These are phyloP conservation scores for Heterodera schachtii DNA, from an alignment of 1,140 invertebrate species.

Conservation along the genomic window DNA sequence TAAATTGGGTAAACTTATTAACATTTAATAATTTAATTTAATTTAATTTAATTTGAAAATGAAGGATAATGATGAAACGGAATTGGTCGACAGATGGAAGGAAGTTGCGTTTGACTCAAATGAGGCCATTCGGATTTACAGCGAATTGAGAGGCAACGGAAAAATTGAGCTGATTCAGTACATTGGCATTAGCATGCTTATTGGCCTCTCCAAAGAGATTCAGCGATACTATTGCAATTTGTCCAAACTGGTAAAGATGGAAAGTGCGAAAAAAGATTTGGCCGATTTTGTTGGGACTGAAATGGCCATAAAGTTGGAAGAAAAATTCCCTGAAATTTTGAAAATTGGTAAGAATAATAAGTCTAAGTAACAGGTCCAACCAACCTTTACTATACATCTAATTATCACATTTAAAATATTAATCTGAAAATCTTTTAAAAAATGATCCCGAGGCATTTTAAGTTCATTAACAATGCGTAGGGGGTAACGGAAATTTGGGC, in stretches of 20 bases:
- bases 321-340: background rate
- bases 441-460: too few species aligned
- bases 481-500: too few species aligned
- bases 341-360: background rate
- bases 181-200: background rate
- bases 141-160: background rate
- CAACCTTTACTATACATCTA: too few species aligned
- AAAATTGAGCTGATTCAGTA: background rate
- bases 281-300: background rate
- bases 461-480: too few species aligned
- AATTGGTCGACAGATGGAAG: background rate
- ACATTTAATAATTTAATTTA: too few species aligned
- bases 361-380: too few species aligned
- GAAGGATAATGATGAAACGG: background rate
- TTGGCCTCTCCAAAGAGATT: background rate
- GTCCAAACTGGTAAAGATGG: background rate
- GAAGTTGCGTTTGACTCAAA: background rate
- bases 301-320: background rate
- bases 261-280: background rate
- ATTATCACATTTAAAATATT: too few species aligned
- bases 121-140: background rate
- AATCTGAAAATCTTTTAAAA: too few species aligned
- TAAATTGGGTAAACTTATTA: too few species aligned
- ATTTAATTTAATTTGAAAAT: too few species aligned
- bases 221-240: background rate